These are phyloP conservation scores for Vidua chalybeata DNA, from an alignment of 2,113 vertebrate genomes.

Conservation along the genomic window DNA sequence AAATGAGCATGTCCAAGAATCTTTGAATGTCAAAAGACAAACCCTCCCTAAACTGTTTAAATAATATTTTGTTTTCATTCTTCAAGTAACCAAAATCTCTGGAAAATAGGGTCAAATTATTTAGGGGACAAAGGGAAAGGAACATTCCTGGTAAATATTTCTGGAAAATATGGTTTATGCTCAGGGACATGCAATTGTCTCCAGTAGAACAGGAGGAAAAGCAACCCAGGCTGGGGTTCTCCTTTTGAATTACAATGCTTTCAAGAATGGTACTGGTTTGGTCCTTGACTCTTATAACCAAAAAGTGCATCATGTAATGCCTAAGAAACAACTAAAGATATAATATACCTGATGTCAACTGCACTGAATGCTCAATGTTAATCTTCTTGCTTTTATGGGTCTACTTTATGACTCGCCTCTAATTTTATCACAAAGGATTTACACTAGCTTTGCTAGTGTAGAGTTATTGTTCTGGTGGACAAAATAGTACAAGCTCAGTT, in stretches of 20 bases:
- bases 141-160: neutral
- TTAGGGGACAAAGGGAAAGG: neutral
- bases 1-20: neutral
- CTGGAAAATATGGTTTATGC: neutral
- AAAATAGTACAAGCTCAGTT: neutral
- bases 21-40: neutral
- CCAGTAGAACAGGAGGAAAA: neutral
- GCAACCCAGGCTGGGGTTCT: accelerated
- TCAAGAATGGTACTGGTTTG: neutral
- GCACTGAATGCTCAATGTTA: neutral
- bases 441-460: neutral
- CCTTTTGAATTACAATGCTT: neutral
- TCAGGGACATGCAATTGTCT: neutral
- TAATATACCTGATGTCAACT: neutral
- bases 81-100: neutral
- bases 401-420: neutral
- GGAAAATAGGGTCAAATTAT: neutral
- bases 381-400: neutral
- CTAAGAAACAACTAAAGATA: neutral
- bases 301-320: neutral
- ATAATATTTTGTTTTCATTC: neutral
- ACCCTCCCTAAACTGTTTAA: neutral
- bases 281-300: neutral
- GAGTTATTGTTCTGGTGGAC: neutral
- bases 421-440: neutral